Evolutionary conservation across 2,888 invertebrate species (phyloP).

Genomic region (Brachypalpus laphriformis): DNA sequence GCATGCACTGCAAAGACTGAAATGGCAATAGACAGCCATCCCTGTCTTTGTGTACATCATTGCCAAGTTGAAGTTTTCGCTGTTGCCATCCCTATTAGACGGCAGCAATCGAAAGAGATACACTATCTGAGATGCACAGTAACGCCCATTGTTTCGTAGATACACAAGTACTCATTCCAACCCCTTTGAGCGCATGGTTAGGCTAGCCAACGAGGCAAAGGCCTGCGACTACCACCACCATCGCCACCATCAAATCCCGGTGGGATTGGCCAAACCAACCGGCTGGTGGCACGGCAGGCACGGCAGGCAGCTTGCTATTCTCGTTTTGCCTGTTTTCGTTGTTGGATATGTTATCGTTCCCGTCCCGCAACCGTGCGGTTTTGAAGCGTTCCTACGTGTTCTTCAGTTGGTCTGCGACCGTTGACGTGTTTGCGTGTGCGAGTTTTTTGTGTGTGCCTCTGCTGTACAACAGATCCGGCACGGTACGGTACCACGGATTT

Average conservation of each 20-base stretch:
- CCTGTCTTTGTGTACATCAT: constrained; percentile 41
- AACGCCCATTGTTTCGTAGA: constrained; percentile 66
- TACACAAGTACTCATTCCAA: constrained; percentile 48
- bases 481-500: constrained; percentile 67
- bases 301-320: constrained; percentile 71
- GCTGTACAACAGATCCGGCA: constrained; percentile 49
- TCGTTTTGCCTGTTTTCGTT: constrained; percentile 70
- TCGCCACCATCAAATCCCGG: constrained; percentile 69
- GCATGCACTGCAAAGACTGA: constrained; percentile 19
- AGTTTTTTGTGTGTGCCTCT: constrained; percentile 70
- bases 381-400: constrained; percentile 72
- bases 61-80: constrained; percentile 61
- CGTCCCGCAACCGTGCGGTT: constrained; percentile 72
- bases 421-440: constrained; percentile 80
- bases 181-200: constrained; percentile 63
- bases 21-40: neutral
- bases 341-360: constrained; percentile 50
- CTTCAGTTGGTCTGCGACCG: constrained; percentile 83
- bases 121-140: neutral
- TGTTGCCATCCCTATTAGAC: neutral
- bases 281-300: constrained; percentile 63
- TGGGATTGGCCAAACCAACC: constrained; percentile 74
- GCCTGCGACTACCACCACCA: constrained; percentile 63
- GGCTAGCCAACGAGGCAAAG: constrained; percentile 57
- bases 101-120: neutral